Conservation (phyloP, 2,113 vertebrate species). For the Salminus brasiliensis region DNA sequence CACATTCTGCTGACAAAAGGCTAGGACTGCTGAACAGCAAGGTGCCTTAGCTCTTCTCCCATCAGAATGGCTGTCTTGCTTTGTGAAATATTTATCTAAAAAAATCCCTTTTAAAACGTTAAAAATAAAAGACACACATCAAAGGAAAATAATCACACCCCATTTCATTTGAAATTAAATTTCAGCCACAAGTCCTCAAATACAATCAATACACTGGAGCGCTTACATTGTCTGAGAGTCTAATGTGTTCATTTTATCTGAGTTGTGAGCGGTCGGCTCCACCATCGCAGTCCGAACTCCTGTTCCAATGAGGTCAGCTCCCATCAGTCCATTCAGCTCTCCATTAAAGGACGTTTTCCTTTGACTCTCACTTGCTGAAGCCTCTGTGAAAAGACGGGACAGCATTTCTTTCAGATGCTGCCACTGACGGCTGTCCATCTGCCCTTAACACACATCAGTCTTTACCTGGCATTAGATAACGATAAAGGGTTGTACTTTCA, state of each 20-base stretch:
- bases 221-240: constrained; percentile 93
- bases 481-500: background rate
- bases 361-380: constrained; percentile 75
- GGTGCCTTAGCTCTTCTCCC: no score
- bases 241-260: constrained; percentile 78
- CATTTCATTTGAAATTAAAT: background rate
- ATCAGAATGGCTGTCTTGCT: no score
- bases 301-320: constrained; percentile 79
- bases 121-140: no score
- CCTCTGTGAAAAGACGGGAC: constrained; percentile 68
- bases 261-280: constrained; percentile 76
- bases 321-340: constrained; percentile 91
- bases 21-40: no score
- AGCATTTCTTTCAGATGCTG: background rate
- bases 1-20: background rate
- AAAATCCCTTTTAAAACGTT: no score
- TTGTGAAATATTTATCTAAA: no score
- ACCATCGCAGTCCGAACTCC: constrained; percentile 76
- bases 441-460: background rate
- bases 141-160: background rate
- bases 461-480: background rate
- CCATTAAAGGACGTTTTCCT: constrained; percentile 86
- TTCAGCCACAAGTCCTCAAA: no score
- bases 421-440: no score
- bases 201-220: background rate